Conservation (phyloP, 1,140 invertebrate genomes). For the Megalopta genalis region DNA sequence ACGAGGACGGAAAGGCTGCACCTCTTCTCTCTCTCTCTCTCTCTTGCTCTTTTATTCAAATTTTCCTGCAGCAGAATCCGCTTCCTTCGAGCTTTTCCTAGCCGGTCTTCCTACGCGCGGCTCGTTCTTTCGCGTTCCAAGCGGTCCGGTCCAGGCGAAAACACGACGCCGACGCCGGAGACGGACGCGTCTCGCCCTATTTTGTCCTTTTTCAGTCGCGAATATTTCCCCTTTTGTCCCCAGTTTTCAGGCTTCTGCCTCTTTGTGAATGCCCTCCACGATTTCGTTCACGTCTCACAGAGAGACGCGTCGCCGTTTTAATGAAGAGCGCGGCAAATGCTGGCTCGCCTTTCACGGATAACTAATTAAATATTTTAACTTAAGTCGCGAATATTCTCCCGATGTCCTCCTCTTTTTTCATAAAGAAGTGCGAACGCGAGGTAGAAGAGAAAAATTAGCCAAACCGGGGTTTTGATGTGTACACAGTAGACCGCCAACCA, state of each 20-base stretch:
- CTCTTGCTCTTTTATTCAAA: constrained; percentile 47
- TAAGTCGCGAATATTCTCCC: too few species aligned
- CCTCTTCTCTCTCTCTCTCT: too few species aligned
- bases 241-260: not conserved
- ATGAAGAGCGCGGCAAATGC: not conserved
- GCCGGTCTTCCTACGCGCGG: not conserved
- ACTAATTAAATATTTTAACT: too few species aligned
- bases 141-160: constrained; percentile 14
- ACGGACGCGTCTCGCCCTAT: not conserved
- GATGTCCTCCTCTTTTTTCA: too few species aligned
- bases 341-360: not conserved
- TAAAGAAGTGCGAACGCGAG: too few species aligned
- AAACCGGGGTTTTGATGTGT: too few species aligned
- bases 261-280: not conserved
- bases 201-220: constrained; percentile 4
- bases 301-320: not conserved
- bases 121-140: constrained; percentile 19
- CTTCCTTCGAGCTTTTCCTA: constrained; percentile 20
- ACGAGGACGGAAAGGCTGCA: not conserved
- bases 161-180: not conserved
- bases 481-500: too few species aligned
- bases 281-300: not conserved
- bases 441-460: too few species aligned
- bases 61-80: constrained; percentile 34
- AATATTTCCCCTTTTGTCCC: not conserved